phyloP scores from a whole-genome alignment of 2,113 vertebrate species.

The Hucho hucho region DNA sequence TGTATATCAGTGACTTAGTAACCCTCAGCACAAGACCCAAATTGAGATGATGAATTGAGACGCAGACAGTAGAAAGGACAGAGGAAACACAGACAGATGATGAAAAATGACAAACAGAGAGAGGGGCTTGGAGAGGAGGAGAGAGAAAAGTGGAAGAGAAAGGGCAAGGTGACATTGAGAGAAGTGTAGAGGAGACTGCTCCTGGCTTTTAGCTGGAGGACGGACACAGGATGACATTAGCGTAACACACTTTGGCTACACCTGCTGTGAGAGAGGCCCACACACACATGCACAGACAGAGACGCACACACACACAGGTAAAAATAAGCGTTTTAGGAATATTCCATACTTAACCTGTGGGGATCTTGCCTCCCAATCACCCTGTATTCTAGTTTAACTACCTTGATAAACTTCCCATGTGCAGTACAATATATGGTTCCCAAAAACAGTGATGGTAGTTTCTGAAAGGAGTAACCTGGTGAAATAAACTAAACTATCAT shows the following conservation, averaged over 20 bases:
- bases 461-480: no score
- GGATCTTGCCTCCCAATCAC: background rate
- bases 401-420: background rate
- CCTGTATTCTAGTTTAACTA: background rate
- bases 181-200: constrained; percentile 44
- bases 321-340: background rate
- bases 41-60: constrained; percentile 76
- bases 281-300: background rate
- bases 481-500: no score
- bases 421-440: background rate
- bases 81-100: constrained; percentile 68
- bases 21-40: constrained; percentile 70
- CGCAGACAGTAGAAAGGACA: constrained; percentile 68
- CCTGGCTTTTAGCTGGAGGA: constrained; percentile 64
- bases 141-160: constrained; percentile 1
- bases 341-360: background rate
- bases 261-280: constrained; percentile 55
- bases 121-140: constrained; percentile 1
- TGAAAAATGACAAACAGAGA: constrained; percentile 75
- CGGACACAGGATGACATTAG: constrained; percentile 65
- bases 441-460: no score
- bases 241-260: constrained; percentile 64
- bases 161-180: constrained; percentile 63
- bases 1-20: constrained; percentile 61
- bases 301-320: background rate